These are phyloP conservation scores for Microdon myrmicae DNA, from an alignment of 2,888 invertebrate species.

Conservation along the genomic window DNA sequence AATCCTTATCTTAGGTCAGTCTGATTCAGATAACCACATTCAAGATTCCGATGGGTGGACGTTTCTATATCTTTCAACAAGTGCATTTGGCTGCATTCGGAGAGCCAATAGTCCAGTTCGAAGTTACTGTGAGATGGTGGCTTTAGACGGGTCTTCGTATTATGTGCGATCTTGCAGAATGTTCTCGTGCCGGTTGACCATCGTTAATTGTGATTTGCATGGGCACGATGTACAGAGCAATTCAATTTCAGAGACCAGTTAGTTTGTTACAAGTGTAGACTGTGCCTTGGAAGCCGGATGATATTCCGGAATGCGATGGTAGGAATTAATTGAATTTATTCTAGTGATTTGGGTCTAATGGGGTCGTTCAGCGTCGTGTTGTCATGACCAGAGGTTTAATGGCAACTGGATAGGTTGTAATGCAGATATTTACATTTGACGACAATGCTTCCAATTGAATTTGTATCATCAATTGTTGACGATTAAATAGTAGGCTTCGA, in stretches of 20 bases:
- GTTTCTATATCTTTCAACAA: conserved; percentile 24
- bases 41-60: conserved; percentile 34
- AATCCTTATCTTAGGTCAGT: conserved; percentile 5
- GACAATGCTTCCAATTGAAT: too few species aligned
- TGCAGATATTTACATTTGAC: conserved; percentile 38
- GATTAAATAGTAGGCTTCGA: too few species aligned
- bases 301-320: conserved; percentile 27
- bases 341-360: neutral
- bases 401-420: conserved; percentile 28
- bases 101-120: neutral
- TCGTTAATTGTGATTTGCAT: conserved; percentile 40
- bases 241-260: conserved; percentile 25
- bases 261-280: conserved; percentile 26
- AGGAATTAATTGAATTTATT: conserved; percentile 37
- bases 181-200: conserved; percentile 16
- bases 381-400: conserved; percentile 14
- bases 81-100: conserved; percentile 26
- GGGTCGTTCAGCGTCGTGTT: conserved; percentile 1
- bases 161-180: conserved; percentile 38
- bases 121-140: conserved; percentile 30
- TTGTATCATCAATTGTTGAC: too few species aligned
- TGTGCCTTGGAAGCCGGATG: conserved; percentile 19
- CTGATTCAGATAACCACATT: conserved; percentile 41
- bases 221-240: too few species aligned
- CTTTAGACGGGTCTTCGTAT: conserved; percentile 20